A percentile compares a stretch with the other conserved stretches of the same genome.
These are phyloP conservation scores for Pseudomyrmex flavicornis DNA, from an alignment of 1,140 invertebrate species.

Conservation along the genomic window DNA sequence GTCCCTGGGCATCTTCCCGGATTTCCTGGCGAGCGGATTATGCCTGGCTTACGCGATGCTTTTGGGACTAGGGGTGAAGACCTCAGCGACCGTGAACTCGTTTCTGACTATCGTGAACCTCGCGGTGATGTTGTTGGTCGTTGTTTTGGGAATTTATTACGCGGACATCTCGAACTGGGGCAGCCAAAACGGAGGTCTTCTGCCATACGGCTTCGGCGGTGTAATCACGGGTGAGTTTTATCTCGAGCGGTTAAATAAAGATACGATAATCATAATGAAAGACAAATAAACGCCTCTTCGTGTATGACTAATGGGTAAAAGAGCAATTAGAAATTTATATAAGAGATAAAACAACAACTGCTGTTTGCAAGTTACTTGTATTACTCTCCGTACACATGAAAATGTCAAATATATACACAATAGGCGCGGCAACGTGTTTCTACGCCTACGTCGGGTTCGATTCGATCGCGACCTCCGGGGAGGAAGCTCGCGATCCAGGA, in stretches of 20 bases:
- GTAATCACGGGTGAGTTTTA: slow-evolving; percentile 86
- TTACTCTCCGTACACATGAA: background rate
- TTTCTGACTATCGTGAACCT: slow-evolving; percentile 92
- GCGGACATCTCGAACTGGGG: slow-evolving; percentile 94
- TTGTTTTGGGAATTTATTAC: slow-evolving; percentile 92
- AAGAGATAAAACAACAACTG: background rate
- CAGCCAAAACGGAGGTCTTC: slow-evolving; percentile 89
- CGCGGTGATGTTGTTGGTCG: slow-evolving; percentile 90
- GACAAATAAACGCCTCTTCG: no score
- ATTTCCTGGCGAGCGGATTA: slow-evolving; percentile 92
- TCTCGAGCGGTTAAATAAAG: background rate
- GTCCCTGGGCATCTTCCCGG: slow-evolving; percentile 91
- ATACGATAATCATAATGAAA: background rate
- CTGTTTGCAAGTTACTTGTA: background rate
- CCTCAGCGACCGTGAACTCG: slow-evolving; percentile 94
- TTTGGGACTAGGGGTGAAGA: slow-evolving; percentile 93
- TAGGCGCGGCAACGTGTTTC: slow-evolving; percentile 94
- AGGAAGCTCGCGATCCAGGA: slow-evolving; percentile 93
- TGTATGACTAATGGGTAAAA: no score
- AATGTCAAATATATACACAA: background rate
- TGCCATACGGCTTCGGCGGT: slow-evolving; percentile 92
- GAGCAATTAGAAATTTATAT: background rate
- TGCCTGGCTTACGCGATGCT: slow-evolving; percentile 90
- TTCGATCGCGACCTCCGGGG: slow-evolving; percentile 94
- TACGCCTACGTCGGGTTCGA: slow-evolving; percentile 96